These are phyloP conservation scores for Orius insidiosus DNA, from an alignment of 1,140 invertebrate species.

Conservation along the genomic window DNA sequence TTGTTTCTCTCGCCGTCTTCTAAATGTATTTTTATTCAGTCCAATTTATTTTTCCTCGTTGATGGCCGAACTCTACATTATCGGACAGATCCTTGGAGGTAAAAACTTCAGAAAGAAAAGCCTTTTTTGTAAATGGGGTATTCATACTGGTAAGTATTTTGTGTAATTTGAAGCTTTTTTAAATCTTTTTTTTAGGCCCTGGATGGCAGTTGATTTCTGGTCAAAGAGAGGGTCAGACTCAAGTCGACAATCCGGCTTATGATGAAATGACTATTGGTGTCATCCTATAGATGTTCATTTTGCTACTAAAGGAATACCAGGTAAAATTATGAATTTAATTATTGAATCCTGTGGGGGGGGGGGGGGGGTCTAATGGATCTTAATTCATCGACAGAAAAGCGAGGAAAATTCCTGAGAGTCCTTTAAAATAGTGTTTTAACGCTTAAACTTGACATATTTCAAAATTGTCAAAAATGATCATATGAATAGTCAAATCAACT, in stretches of 20 bases:
- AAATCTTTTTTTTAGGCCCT: constrained; percentile 36
- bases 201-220: constrained; percentile 67
- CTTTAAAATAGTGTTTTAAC: too few relatives aligned
- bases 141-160: constrained; percentile 51
- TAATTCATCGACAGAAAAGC: too few relatives aligned
- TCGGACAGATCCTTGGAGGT: constrained; percentile 63
- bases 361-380: too few relatives aligned
- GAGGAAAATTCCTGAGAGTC: too few relatives aligned
- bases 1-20: too few relatives aligned
- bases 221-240: constrained; percentile 61
- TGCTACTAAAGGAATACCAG: constrained; percentile 63
- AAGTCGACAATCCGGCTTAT: constrained; percentile 55
- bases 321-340: constrained; percentile 23
- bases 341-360: too few relatives aligned
- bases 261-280: constrained; percentile 50
- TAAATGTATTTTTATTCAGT: too few relatives aligned
- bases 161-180: neutral
- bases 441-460: too few relatives aligned
- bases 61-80: constrained; percentile 81
- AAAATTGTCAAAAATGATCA: too few relatives aligned
- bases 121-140: constrained; percentile 76
- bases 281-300: constrained; percentile 78
- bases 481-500: too few relatives aligned
- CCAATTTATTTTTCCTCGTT: neutral
- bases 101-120: constrained; percentile 53